A percentile compares a stretch with the other conserved stretches of the same genome.
Conservation (phyloP, 2,888 invertebrate genomes). For the Steinernema carpocapsae region DNA sequence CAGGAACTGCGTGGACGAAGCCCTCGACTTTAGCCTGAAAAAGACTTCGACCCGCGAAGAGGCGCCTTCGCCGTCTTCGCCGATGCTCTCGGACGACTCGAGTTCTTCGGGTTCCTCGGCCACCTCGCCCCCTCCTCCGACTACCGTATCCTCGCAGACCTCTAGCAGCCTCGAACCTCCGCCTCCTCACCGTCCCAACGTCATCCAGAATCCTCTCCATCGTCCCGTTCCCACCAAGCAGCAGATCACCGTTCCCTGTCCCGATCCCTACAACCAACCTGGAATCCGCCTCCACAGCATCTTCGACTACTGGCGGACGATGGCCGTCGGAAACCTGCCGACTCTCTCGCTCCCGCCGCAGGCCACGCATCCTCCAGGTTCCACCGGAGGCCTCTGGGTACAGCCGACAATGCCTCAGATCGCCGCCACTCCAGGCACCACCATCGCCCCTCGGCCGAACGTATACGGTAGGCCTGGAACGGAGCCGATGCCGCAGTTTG, state of each 20-base stretch:
- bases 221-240: conserved; percentile 60
- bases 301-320: conserved; percentile 28
- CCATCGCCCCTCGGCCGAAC: conserved; percentile 36
- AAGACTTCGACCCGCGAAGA: conserved; percentile 40
- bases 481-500: conserved; percentile 55
- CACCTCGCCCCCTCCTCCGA: conserved; percentile 21
- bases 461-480: conserved; percentile 71
- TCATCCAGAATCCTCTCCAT: conserved; percentile 62
- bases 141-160: conserved; percentile 26
- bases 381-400: conserved; percentile 49
- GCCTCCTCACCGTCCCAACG: conserved; percentile 51
- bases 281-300: conserved; percentile 35
- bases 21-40: conserved; percentile 60
- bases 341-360: conserved; percentile 15
- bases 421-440: conserved; percentile 69
- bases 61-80: conserved; percentile 17
- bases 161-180: not conserved
- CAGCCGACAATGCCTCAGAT: conserved; percentile 64
- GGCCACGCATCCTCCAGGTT: conserved; percentile 36
- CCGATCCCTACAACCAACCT: conserved; percentile 26
- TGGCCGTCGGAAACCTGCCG: not conserved
- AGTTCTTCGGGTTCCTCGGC: conserved; percentile 28
- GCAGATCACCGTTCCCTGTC: conserved; percentile 33
- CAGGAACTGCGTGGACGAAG: conserved; percentile 41
- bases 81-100: conserved; percentile 29